Conservation (phyloP, 2,888 invertebrate species). For the Morpho achilles region DNA sequence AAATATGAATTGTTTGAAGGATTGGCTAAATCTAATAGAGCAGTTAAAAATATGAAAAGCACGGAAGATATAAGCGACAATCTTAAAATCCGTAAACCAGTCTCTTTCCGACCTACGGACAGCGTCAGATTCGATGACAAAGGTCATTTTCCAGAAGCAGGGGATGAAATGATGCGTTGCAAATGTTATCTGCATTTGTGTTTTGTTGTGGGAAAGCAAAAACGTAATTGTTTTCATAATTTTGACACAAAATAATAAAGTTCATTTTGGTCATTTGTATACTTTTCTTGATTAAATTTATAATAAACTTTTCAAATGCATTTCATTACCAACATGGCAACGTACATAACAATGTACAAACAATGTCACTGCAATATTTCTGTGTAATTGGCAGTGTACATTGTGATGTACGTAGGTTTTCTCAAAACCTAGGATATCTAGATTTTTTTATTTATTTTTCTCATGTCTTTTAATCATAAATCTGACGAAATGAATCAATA, state of each 20-base stretch:
- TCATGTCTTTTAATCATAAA: slow-evolving; percentile 1
- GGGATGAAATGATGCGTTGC: slow-evolving; percentile 20
- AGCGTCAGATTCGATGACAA: too few relatives aligned
- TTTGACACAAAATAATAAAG: slow-evolving; percentile 13
- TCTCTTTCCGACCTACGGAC: too few relatives aligned
- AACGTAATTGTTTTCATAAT: slow-evolving; percentile 18
- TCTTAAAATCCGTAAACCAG: too few relatives aligned
- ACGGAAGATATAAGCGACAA: slow-evolving; percentile 3
- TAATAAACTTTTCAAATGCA: too few relatives aligned
- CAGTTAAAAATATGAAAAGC: not conserved
- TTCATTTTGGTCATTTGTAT: slow-evolving; percentile 6
- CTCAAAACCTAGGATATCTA: slow-evolving; percentile 10
- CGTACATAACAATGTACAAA: slow-evolving; percentile 18
- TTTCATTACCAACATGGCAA: not conserved
- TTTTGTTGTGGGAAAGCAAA: slow-evolving; percentile 21
- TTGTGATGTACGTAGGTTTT: slow-evolving; percentile 12
- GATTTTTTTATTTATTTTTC: slow-evolving; percentile 15
- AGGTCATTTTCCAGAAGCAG: slow-evolving; percentile 12
- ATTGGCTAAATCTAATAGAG: slow-evolving; percentile 1
- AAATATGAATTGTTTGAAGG: slow-evolving; percentile 1
- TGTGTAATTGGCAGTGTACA: slow-evolving; percentile 5
- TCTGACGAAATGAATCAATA: too few relatives aligned
- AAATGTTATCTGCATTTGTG: slow-evolving; percentile 21
- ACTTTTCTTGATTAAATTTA: slow-evolving; percentile 3
- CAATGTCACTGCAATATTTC: slow-evolving; percentile 13